Percentiles rank a stretch among this genome's conserved stretches.
phyloP scores from a whole-genome alignment of 2,113 vertebrate species.

The Phylloscopus trochiloides region DNA sequence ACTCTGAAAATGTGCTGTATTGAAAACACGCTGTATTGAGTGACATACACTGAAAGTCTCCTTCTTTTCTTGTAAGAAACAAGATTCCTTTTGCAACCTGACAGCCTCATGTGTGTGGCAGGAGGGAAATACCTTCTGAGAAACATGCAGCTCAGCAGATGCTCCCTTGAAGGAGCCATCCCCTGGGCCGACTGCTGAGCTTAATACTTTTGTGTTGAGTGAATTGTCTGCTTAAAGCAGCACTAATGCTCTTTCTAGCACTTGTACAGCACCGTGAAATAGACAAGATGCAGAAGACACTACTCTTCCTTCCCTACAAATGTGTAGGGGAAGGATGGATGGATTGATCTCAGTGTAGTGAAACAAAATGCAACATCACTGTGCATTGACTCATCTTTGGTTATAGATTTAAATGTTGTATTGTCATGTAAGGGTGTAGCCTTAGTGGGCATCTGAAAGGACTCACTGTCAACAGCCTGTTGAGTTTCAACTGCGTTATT shows the following conservation, averaged over 20 bases:
- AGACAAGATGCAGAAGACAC: background rate
- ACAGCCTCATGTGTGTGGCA: background rate
- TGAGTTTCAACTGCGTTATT: background rate
- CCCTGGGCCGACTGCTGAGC: background rate
- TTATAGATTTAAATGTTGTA: background rate
- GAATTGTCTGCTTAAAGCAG: background rate
- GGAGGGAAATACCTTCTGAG: background rate
- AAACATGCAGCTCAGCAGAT: background rate
- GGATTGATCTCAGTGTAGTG: background rate
- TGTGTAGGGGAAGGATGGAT: background rate
- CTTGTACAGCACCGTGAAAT: background rate
- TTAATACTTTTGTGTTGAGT: background rate
- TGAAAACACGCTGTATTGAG: background rate
- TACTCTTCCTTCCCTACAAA: background rate
- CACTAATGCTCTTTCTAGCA: background rate
- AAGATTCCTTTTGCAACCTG: background rate
- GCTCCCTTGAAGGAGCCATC: background rate
- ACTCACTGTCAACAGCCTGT: background rate
- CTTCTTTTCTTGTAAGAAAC: background rate
- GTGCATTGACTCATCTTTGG: background rate
- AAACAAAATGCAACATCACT: background rate
- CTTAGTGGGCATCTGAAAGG: background rate
- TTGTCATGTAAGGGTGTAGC: background rate
- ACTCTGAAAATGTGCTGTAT: background rate
- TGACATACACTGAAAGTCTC: background rate